Base-by-base conservation (phyloP, 2,797 vertebrate species). In the Megaceryle alcyon region DNA sequence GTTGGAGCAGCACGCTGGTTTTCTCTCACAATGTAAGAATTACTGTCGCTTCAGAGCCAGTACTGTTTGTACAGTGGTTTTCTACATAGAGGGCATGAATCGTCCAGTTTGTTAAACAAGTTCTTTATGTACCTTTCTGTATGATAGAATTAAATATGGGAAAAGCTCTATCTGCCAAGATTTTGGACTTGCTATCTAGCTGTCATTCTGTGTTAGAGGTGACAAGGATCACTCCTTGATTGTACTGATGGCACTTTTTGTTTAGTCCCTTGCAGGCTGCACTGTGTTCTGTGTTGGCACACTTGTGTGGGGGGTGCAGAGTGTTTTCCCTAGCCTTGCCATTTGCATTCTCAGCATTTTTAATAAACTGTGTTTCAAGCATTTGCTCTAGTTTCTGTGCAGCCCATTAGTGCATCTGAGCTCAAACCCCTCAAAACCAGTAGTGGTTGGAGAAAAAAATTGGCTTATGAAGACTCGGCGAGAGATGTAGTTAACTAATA, bases 271-370 rank as follows among this genome's bases (percentile, higher is more conserved):
- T 14, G 11, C 57, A 33, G 18, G 57, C 63, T 44, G 73, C 63
- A 7, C 51, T 8, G 44, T 4, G 1, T 29, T 44, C 2, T 23
- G 43, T 37, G 10, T 29, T 29, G 0, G 0, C 46, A 57, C 78
- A 11, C 57, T 37, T 29, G 43, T 14, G 28, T 35, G 35, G 0
- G 7, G 5, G 26, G 12, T 37, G n/a, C 72, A 44, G 10, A 44
- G 10, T 4, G 35, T 25, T 43, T 64, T 28, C 41, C 41, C 33
- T 31, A 39, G 10, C 53, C 70, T 82, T 69, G 37, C 33, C 8
- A 2, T 53, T n/a, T 57, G 33, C 73, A 21, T 33, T 5, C 44
- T 49, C 82, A 29, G 25, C 15, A 23, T 10, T 4, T 22, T 64
- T 54, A 17, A 5, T 28, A 0, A 63, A 7, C 26, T 86, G 17